Percentiles rank a stretch among this genome's conserved stretches.
These are phyloP conservation scores for Collichthys lucidus DNA, from an alignment of 2,113 vertebrate genomes.

Conservation along the genomic window DNA sequence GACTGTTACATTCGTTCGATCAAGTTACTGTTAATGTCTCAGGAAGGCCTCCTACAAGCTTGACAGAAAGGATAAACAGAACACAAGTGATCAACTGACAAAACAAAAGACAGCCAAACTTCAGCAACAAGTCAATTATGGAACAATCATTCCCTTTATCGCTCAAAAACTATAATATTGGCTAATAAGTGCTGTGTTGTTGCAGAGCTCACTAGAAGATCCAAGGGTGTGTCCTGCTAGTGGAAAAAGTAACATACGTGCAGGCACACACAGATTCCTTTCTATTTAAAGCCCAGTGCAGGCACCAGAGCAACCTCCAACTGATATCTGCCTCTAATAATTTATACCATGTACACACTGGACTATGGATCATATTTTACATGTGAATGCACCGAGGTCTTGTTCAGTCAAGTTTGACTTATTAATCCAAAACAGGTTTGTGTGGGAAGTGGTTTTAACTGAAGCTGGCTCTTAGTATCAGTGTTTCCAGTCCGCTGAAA, in stretches of 20 bases:
- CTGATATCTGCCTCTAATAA: conserved; percentile 59
- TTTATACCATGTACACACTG: conserved; percentile 50
- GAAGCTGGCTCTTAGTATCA: conserved; percentile 23
- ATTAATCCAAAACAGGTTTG: conserved; percentile 50
- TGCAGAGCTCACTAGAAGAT: conserved; percentile 61
- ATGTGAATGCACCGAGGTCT: conserved; percentile 27
- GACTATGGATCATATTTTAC: conserved; percentile 29
- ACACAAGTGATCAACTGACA: conserved; percentile 1
- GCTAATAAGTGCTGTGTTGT: conserved; percentile 62
- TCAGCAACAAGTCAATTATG: background rate
- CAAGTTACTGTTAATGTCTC: conserved; percentile 1
- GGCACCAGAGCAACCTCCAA: conserved; percentile 59
- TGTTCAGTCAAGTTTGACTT: conserved; percentile 34
- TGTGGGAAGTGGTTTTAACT: conserved; percentile 25
- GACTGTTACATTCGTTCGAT: background rate
- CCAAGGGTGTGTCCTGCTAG: conserved; percentile 71
- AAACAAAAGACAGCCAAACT: conserved; percentile 3
- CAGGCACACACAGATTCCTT: conserved; percentile 74
- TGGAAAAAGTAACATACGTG: conserved; percentile 75
- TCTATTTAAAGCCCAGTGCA: conserved; percentile 75
- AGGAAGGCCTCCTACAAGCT: background rate
- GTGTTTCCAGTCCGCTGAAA: background rate
- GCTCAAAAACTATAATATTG: conserved; percentile 21
- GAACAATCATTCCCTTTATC: conserved; percentile 37
- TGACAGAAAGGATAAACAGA: conserved; percentile 1